Conservation (phyloP, 2,888 invertebrate species). For the Hyles lineata region DNA sequence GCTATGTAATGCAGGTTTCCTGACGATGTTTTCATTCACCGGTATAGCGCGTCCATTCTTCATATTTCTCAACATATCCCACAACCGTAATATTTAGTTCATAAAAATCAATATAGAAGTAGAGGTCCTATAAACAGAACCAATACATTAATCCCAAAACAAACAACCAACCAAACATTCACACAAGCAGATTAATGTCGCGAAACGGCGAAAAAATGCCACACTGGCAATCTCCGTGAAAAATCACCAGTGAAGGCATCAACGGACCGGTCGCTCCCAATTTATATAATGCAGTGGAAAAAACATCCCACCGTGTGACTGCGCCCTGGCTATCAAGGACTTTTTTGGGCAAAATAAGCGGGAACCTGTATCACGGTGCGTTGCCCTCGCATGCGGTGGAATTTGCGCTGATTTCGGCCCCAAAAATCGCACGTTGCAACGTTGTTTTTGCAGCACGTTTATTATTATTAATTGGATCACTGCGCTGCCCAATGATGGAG, state of each 20-base stretch:
- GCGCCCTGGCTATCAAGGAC: slow-evolving; percentile 56
- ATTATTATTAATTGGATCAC: slow-evolving; percentile 84
- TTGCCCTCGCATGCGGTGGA: slow-evolving; percentile 63
- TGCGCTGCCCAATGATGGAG: slow-evolving; percentile 64
- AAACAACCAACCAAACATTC: not conserved
- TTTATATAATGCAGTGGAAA: slow-evolving; percentile 46
- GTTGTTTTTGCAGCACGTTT: slow-evolving; percentile 75
- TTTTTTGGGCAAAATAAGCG: slow-evolving; percentile 75
- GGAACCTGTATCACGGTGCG: slow-evolving; percentile 71
- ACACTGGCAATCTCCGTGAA: slow-evolving; percentile 18
- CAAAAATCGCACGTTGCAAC: slow-evolving; percentile 77
- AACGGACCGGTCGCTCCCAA: slow-evolving; percentile 32
- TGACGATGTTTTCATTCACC: too few species aligned
- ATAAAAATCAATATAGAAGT: not conserved
- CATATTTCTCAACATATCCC: too few species aligned
- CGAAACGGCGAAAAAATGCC: slow-evolving; percentile 27
- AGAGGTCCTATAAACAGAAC: not conserved
- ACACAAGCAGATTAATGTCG: slow-evolving; percentile 32
- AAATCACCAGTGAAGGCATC: not conserved
- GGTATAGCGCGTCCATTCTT: too few species aligned
- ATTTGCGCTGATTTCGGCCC: slow-evolving; percentile 77
- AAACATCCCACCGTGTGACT: slow-evolving; percentile 45
- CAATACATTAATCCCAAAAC: not conserved
- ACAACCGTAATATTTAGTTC: too few species aligned
- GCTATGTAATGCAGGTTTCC: too few species aligned